These are phyloP conservation scores for Leucopsar rothschildi DNA, from an alignment of 2,113 vertebrate genomes.

Conservation along the genomic window DNA sequence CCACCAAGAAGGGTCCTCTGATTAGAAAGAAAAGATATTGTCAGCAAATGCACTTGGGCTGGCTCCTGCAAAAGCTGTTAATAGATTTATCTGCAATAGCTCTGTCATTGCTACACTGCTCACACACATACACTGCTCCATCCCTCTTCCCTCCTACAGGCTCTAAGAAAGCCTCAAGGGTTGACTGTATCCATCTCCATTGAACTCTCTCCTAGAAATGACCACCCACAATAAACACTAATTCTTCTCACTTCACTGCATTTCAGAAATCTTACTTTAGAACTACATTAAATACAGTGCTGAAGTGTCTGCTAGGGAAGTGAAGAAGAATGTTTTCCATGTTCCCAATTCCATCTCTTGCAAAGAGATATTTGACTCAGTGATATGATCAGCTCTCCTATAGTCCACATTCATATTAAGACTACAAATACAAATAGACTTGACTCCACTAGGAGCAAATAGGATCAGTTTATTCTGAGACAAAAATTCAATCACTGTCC, in stretches of 20 bases:
- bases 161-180: not conserved
- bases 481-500: not conserved
- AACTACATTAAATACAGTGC: not conserved
- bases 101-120: not conserved
- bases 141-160: not conserved
- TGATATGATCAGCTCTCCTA: not conserved
- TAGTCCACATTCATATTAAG: not conserved
- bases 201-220: not conserved
- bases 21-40: slow-evolving; percentile 15
- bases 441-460: not conserved
- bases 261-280: not conserved
- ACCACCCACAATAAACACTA: not conserved
- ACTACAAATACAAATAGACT: not conserved
- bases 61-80: not conserved
- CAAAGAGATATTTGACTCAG: not conserved
- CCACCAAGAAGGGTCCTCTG: slow-evolving; percentile 95
- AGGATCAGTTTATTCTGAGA: not conserved
- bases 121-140: not conserved
- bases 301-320: not conserved
- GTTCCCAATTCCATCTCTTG: not conserved
- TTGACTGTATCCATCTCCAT: not conserved
- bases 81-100: not conserved
- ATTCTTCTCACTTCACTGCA: not conserved
- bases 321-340: not conserved
- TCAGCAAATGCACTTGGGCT: not conserved